Base-by-base conservation (phyloP, 2,888 invertebrate species). In the Gerosis bhagava region DNA sequence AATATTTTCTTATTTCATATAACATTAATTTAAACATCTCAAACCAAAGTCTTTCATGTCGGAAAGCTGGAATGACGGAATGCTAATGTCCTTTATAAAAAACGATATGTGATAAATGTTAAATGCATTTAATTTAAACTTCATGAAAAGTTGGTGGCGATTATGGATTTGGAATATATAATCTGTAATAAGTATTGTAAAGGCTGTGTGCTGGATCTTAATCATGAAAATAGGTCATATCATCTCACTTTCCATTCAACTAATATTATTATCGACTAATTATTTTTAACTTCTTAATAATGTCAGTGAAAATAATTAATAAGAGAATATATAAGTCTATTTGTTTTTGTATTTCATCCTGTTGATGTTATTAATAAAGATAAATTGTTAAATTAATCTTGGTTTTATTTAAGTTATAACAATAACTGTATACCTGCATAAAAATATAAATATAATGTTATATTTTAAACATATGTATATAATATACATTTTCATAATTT, bases 361-460 rank as follows among this genome's bases (percentile, higher is more conserved):
- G 65, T 67, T 66, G 62, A 63, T 66, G 64, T 67, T 64, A 60
- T 59, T 57, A 64, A 65, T 64, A 65, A 66, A 61, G 50, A 50
- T 47, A 45, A 54, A 57, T 57, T 57, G 57, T 62, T 58, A 56
- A 57, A 56, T 54, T 16, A 48, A 48, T 21, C 19, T 5, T 32
- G n/a, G 17, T 46, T 46, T 46, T 16, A 46, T 39, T 46, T 5
- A 7, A 21, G 12, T 19, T 19, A 19, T 19, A 19, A 19, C 19
- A n/a, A n/a, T n/a, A n/a, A n/a, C n/a, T n/a, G n/a, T n/a, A n/a
- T n/a, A n/a, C n/a, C n/a, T n/a, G n/a, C n/a, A n/a, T n/a, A n/a
- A n/a, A n/a, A n/a, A n/a, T n/a, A n/a, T n/a, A n/a, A n/a, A n/a
- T n/a, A n/a, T n/a, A n/a, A n/a, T n/a, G n/a, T n/a, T n/a, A n/a